Evolutionary conservation across 2,888 invertebrate genomes (phyloP).

Genomic region (Idaea biselata): DNA sequence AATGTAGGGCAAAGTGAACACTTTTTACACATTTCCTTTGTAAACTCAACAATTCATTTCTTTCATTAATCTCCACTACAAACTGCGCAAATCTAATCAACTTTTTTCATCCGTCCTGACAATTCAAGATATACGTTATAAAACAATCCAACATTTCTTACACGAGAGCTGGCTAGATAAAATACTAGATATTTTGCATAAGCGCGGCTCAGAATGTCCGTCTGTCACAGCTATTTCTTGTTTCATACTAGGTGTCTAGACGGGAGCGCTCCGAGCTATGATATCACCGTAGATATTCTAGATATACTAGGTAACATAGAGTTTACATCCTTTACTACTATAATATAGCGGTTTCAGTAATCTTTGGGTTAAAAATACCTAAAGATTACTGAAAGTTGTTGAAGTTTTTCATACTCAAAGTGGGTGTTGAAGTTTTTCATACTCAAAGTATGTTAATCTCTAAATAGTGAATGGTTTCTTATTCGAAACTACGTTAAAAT

Average conservation of each 20-base stretch:
- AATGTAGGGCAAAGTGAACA: too few species aligned
- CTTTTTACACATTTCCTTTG: too few species aligned
- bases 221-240: not conserved
- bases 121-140: not conserved
- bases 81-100: not conserved
- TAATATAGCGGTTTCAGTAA: too few species aligned
- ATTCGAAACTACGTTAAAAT: too few species aligned
- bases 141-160: not conserved
- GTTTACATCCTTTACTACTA: not conserved
- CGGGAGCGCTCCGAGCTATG: not conserved
- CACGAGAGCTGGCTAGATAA: not conserved
- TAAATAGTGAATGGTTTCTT: too few species aligned
- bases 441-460: too few species aligned
- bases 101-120: not conserved
- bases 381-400: too few species aligned
- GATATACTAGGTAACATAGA: not conserved
- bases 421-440: too few species aligned
- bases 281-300: not conserved
- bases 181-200: not conserved
- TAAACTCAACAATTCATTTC: not conserved
- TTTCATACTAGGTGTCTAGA: not conserved
- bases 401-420: too few species aligned
- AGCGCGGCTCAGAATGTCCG: not conserved
- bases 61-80: not conserved
- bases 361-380: too few species aligned